A percentile compares a stretch with the other conserved stretches of the same genome.
Evolutionary conservation across 2,113 vertebrate genomes (phyloP).

Genomic region (Clarias magur): DNA sequence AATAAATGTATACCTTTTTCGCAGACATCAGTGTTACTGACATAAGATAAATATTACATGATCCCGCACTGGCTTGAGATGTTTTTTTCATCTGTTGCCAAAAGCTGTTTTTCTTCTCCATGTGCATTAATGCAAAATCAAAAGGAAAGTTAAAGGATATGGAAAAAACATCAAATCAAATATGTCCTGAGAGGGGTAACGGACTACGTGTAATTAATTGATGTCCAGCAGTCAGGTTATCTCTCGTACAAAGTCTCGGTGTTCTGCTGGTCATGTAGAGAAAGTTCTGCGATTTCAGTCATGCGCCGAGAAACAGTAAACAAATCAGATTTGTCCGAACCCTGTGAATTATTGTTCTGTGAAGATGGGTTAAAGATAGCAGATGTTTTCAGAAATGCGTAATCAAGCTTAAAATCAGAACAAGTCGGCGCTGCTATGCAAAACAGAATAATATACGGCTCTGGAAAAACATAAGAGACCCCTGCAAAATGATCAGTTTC

Average conservation of each 20-base stretch:
- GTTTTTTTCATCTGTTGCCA: slow-evolving; percentile 5
- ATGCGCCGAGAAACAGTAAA: too few species aligned
- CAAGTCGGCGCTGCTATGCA: neutral
- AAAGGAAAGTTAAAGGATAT: neutral
- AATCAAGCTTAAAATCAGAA: neutral
- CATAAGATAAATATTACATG: slow-evolving; percentile 30
- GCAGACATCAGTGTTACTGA: neutral
- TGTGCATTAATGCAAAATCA: neutral
- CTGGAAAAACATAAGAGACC: too few species aligned
- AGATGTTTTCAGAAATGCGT: neutral
- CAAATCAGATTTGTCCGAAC: neutral
- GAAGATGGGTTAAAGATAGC: neutral
- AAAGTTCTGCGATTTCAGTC: too few species aligned
- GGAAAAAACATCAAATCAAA: neutral
- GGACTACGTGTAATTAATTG: neutral
- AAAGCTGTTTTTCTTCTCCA: neutral
- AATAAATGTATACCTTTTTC: slow-evolving; percentile 15
- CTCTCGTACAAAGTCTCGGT: neutral
- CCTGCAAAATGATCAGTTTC: too few species aligned
- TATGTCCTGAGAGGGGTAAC: neutral
- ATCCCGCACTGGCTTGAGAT: neutral
- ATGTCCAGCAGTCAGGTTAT: neutral
- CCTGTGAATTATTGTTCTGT: neutral
- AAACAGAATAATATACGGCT: too few species aligned
- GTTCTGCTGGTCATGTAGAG: neutral